Percentiles rank a stretch among this genome's conserved stretches.
phyloP scores from a whole-genome alignment of 2,888 invertebrate species.

The Lasius fuliginosus region DNA sequence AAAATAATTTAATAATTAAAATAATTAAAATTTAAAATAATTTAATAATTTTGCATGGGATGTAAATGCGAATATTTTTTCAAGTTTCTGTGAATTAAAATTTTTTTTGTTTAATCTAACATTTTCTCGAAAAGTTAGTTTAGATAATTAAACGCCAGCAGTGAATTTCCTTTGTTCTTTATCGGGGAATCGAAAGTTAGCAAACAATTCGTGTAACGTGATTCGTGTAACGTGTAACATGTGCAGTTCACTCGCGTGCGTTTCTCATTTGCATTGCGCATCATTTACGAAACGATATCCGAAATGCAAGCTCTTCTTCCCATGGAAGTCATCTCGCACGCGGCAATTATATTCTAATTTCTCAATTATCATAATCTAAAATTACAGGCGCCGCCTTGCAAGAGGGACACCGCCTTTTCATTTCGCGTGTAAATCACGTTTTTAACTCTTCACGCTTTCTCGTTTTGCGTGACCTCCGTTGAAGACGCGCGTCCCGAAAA shows the following conservation, averaged over 20 bases:
- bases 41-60: background rate
- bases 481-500: conserved; percentile 28
- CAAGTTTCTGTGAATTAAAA: no score
- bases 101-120: background rate
- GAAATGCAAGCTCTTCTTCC: conserved; percentile 23
- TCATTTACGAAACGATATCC: background rate
- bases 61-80: background rate
- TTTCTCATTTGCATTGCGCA: conserved; percentile 37
- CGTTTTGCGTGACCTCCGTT: conserved; percentile 27
- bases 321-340: conserved; percentile 39
- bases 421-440: conserved; percentile 71
- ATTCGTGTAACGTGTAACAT: background rate
- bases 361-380: conserved; percentile 69
- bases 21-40: no score
- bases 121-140: background rate
- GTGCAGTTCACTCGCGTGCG: conserved; percentile 22
- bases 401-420: conserved; percentile 63
- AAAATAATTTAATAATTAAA: background rate
- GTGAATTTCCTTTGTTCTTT: conserved; percentile 9
- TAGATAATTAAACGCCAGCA: background rate
- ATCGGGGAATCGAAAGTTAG: background rate
- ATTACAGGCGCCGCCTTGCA: conserved; percentile 62
- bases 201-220: conserved; percentile 22
- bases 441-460: conserved; percentile 60
- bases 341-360: conserved; percentile 58